Conservation (phyloP, 1,140 invertebrate genomes). For the Hetaerina americana region DNA sequence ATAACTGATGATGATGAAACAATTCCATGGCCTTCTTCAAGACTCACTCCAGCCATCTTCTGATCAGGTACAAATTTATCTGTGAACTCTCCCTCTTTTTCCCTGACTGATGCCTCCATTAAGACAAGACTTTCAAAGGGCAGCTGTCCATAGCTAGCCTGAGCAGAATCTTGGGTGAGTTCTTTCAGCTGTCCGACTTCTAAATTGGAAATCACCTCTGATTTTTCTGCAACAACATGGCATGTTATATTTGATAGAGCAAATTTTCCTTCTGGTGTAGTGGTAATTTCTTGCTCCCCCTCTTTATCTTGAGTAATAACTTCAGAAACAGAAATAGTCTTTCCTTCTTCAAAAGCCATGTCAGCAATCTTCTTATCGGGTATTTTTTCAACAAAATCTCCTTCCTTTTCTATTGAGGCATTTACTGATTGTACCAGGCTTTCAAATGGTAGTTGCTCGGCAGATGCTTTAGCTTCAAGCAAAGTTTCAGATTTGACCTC, state of each 20-base stretch:
- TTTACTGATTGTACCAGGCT: not conserved
- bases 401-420: not conserved
- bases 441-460: not conserved
- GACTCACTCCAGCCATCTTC: slow-evolving; percentile 27
- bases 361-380: not conserved
- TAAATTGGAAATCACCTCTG: not conserved
- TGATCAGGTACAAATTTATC: slow-evolving; percentile 19
- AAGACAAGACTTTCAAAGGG: slow-evolving; percentile 16
- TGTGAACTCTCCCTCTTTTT: slow-evolving; percentile 10
- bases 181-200: not conserved
- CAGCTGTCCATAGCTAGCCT: slow-evolving; percentile 10
- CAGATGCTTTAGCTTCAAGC: not conserved
- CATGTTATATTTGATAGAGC: not conserved
- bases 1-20: slow-evolving; percentile 25
- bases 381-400: not conserved
- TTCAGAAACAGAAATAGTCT: not conserved
- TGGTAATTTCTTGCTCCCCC: not conserved
- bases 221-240: not conserved
- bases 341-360: not conserved
- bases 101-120: slow-evolving; percentile 13
- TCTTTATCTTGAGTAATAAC: not conserved
- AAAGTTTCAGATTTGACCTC: not conserved
- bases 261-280: not conserved
- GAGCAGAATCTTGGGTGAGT: not conserved
- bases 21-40: slow-evolving; percentile 31